Evolutionary conservation across 2,113 vertebrate genomes (phyloP), one percentile per base, ranked within the genome.

Genomic region (Podarcis raffonei): DNA sequence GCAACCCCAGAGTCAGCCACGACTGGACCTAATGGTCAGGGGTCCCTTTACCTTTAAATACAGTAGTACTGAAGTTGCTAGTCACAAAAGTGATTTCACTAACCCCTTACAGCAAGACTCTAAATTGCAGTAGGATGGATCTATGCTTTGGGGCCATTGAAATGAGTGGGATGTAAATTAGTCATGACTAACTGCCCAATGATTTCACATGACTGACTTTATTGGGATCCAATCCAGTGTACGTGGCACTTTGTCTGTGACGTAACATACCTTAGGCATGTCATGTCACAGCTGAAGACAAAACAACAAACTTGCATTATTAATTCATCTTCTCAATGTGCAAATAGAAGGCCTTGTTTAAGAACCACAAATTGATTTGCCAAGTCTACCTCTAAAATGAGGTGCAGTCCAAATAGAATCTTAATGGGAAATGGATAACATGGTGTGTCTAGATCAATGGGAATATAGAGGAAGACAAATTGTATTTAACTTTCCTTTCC

Each of bases 341-440:
- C 75, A 89, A 90, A 90, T 91, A 89, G 89, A 91, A 93, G 90
- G 76, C 71, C 87, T 91, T 94, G 93, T 89, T 95, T 92, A 94
- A 91, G 87, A 92, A 85, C 78, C 83, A 83, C 65, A 91, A 94
- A 93, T 90, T 85, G 74, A 86, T 92, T 94, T 92, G 89, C 71
- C 93, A 93, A 92, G 86, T 88, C 81, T 71, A 74, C 32, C 86
- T 92, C 87, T 92, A 89, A 89, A 92, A 93, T 90, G 91, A 91
- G 65, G 94, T 93, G 77, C 83, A 87, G 83, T 87, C 72, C 87
- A 93, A 91, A 92, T 84, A 92, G 91, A 91, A 94, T 92, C 90
- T 72, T 87, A 93, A 90, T 92, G 87, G 59, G 65, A 92, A 93
- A 87, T 91, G 89, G 83, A 48, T 88, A 89, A 69, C 7, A 78